Evolutionary conservation across 2,888 invertebrate species (phyloP).

Genomic region (Noctua comes): DNA sequence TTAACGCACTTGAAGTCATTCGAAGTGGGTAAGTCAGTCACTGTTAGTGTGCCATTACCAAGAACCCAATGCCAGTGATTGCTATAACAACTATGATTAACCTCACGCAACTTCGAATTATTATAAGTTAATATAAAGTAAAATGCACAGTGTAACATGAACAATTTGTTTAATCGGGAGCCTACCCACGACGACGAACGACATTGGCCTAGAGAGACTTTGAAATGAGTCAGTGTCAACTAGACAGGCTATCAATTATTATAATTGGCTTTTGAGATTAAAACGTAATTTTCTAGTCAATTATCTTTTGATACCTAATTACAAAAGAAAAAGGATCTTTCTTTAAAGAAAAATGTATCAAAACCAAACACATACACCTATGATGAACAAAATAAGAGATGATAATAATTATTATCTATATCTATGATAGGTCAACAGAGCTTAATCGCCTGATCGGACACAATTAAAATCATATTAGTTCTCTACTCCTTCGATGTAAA

Average conservation of each 20-base stretch:
- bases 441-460: constrained; percentile 5
- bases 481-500: neutral
- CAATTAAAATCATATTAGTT: constrained; percentile 32
- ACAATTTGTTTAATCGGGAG: neutral
- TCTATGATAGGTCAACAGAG: constrained; percentile 17
- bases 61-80: constrained; percentile 22
- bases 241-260: neutral
- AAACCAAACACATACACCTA: neutral
- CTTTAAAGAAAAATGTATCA: neutral
- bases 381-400: constrained; percentile 2
- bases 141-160: neutral
- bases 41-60: constrained; percentile 49
- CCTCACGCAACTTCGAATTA: constrained; percentile 11
- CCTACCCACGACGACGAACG: neutral
- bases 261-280: neutral
- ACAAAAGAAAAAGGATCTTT: neutral
- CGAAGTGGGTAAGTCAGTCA: constrained; percentile 34
- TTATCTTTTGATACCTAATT: neutral
- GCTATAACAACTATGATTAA: constrained; percentile 21
- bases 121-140: neutral
- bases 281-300: neutral
- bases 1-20: constrained; percentile 41
- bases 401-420: constrained; percentile 1
- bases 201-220: neutral
- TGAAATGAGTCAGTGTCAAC: neutral